phyloP scores from a whole-genome alignment of 2,888 invertebrate species.

The Thalpophila matura region DNA sequence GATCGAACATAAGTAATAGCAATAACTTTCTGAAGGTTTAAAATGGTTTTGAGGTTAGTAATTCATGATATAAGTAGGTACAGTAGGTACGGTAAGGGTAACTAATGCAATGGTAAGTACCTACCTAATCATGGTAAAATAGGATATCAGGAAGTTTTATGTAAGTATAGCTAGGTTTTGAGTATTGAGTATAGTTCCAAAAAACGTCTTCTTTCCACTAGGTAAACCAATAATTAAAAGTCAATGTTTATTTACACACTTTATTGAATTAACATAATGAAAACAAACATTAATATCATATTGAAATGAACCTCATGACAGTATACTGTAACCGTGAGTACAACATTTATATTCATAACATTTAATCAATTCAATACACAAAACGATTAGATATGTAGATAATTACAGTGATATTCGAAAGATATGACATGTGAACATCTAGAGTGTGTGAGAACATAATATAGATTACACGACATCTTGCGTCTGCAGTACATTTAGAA shows the following conservation, averaged over 20 bases:
- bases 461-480: constrained; percentile 46
- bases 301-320: constrained; percentile 86
- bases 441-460: constrained; percentile 61
- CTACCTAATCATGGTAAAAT: no score
- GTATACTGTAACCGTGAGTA: constrained; percentile 88
- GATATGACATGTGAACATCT: constrained; percentile 81
- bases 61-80: no score
- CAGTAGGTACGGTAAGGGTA: no score
- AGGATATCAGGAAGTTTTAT: no score
- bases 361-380: constrained; percentile 87
- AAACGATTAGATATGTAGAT: constrained; percentile 89
- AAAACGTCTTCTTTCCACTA: not conserved
- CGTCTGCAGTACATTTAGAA: constrained; percentile 50
- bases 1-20: no score
- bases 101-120: no score
- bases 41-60: no score
- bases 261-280: constrained; percentile 91
- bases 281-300: constrained; percentile 88
- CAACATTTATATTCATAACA: constrained; percentile 88
- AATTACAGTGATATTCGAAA: constrained; percentile 87
- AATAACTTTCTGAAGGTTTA: no score
- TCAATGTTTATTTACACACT: constrained; percentile 88
- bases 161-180: no score
- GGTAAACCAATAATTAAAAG: constrained; percentile 57
- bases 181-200: not conserved